These are phyloP conservation scores for Poeciliopsis prolifica DNA, from an alignment of 2,113 vertebrate species.

Conservation along the genomic window DNA sequence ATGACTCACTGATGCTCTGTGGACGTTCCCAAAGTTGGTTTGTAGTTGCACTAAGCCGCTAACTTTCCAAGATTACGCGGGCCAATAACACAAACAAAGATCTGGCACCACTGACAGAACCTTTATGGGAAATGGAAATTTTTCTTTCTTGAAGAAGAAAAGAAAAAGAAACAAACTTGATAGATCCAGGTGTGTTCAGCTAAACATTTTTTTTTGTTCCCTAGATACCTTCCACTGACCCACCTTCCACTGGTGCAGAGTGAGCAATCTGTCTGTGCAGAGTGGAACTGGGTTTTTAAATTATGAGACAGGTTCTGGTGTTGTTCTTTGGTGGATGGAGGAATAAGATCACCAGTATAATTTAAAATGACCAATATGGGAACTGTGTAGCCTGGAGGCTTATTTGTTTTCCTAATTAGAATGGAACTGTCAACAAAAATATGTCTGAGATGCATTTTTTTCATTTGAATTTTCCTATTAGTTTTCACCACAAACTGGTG, in stretches of 20 bases:
- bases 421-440: too few relatives aligned
- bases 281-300: not conserved
- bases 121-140: constrained; percentile 26
- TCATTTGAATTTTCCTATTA: too few relatives aligned
- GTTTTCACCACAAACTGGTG: too few relatives aligned
- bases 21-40: constrained; percentile 48
- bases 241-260: not conserved
- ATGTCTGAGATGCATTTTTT: too few relatives aligned
- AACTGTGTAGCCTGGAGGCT: too few relatives aligned
- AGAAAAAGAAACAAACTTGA: not conserved
- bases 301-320: not conserved
- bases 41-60: constrained; percentile 41
- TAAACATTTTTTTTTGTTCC: constrained; percentile 1
- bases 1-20: constrained; percentile 52
- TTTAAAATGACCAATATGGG: too few relatives aligned
- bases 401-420: too few relatives aligned
- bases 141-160: not conserved
- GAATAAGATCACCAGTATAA: too few relatives aligned
- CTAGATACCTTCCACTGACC: not conserved
- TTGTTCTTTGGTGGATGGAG: too few relatives aligned
- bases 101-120: constrained; percentile 16
- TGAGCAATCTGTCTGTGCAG: not conserved
- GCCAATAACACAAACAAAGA: constrained; percentile 50
- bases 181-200: not conserved
- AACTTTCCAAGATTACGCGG: constrained; percentile 47